phyloP scores from a whole-genome alignment of 2,113 vertebrate species.

The Menidia beryllina region DNA sequence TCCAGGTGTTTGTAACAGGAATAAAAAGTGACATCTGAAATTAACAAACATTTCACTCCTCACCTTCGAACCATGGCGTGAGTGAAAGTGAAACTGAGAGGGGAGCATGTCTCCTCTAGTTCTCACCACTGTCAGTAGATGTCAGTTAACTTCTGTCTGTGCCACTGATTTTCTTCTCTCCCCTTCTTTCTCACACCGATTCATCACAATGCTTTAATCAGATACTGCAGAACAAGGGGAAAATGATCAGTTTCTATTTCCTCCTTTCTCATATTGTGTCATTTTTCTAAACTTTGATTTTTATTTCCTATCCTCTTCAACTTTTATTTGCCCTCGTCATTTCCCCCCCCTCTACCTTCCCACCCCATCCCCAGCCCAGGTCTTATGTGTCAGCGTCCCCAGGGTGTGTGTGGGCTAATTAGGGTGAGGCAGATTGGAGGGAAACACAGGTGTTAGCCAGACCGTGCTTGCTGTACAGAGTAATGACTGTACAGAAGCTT shows the following conservation, averaged over 20 bases:
- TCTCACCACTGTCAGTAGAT: conserved; percentile 70
- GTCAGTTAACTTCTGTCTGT: conserved; percentile 64
- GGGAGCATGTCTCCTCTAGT: conserved; percentile 58
- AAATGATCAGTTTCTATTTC: conserved; percentile 25
- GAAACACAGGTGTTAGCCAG: conserved; percentile 82
- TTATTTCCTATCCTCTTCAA: conserved; percentile 33
- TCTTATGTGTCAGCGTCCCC: conserved; percentile 83
- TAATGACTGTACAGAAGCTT: conserved; percentile 76
- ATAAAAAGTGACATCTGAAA: conserved; percentile 68
- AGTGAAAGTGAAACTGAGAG: conserved; percentile 73
- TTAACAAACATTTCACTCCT: conserved; percentile 70
- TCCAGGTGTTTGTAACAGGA: conserved; percentile 68
- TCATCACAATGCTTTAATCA: conserved; percentile 42
- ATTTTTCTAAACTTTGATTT: conserved; percentile 30
- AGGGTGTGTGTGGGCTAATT: conserved; percentile 96
- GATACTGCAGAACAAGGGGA: conserved; percentile 30
- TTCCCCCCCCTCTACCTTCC: conserved; percentile 29
- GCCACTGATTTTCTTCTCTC: background rate
- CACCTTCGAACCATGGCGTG: conserved; percentile 62
- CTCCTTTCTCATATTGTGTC: background rate
- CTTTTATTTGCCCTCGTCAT: conserved; percentile 58
- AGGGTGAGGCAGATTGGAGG: conserved; percentile 90
- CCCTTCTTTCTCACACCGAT: conserved; percentile 15
- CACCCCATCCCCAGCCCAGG: conserved; percentile 58
- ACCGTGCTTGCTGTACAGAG: conserved; percentile 75